These are phyloP conservation scores for Cancer borealis DNA, from an alignment of 2,888 invertebrate species.

Conservation along the genomic window DNA sequence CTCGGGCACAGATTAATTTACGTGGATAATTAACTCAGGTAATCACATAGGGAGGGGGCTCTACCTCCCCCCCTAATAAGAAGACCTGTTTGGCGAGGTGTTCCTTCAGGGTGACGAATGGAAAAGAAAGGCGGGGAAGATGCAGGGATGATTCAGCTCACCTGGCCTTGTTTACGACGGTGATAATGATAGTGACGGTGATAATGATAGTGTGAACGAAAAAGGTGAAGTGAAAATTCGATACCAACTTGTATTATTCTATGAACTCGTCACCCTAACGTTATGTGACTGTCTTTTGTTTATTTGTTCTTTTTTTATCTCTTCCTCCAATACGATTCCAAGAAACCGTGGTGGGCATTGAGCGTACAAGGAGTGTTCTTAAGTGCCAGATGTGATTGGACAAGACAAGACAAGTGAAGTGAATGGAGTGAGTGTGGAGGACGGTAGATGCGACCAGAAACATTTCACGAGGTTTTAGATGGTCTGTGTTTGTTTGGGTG, in stretches of 20 bases:
- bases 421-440: not conserved
- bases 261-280: not conserved
- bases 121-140: not conserved
- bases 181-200: not conserved
- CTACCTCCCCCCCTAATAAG: not conserved
- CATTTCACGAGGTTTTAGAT: not conserved
- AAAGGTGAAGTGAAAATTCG: not conserved
- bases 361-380: not conserved
- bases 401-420: not conserved
- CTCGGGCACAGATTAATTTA: constrained; percentile 14
- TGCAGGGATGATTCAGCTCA: not conserved
- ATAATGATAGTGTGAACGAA: not conserved
- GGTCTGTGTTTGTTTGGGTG: not conserved
- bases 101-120: not conserved
- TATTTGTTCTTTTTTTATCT: not conserved
- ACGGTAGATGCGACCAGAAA: not conserved
- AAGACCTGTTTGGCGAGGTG: not conserved
- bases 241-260: not conserved
- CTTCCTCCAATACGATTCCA: not conserved
- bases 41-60: not conserved
- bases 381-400: not conserved
- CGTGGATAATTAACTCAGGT: constrained; percentile 18
- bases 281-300: not conserved
- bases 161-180: not conserved
- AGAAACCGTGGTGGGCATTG: too few relatives aligned